phyloP scores from a whole-genome alignment of 1,140 invertebrate species.

The Goniozus legneri region DNA sequence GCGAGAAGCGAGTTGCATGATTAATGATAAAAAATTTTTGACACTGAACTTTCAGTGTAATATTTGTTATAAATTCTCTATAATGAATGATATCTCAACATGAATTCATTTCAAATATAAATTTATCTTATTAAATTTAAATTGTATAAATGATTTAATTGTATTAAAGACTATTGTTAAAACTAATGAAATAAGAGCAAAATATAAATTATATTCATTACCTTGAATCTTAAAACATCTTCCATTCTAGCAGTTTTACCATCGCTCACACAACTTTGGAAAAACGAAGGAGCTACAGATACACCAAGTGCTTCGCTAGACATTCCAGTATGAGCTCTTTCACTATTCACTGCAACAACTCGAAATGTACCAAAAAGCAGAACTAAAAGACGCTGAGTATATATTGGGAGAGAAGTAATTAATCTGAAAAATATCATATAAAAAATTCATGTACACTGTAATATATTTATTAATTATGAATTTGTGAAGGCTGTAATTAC shows the following conservation, averaged over 20 bases:
- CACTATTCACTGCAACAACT: slow-evolving; percentile 90
- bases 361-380: slow-evolving; percentile 96
- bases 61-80: no score
- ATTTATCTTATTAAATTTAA: slow-evolving; percentile 19
- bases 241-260: slow-evolving; percentile 92
- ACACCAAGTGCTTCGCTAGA: slow-evolving; percentile 92
- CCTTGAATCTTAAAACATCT: slow-evolving; percentile 91
- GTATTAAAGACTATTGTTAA: slow-evolving; percentile 7
- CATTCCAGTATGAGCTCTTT: slow-evolving; percentile 88
- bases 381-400: slow-evolving; percentile 90
- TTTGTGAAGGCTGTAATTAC: slow-evolving; percentile 54
- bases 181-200: not conserved
- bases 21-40: no score
- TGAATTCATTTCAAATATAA: no score
- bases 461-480: slow-evolving; percentile 10
- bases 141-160: slow-evolving; percentile 17
- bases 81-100: no score
- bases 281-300: slow-evolving; percentile 96
- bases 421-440: slow-evolving; percentile 64
- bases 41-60: no score
- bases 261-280: slow-evolving; percentile 92
- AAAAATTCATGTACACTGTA: slow-evolving; percentile 6
- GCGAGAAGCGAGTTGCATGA: not conserved
- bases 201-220: slow-evolving; percentile 46
- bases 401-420: slow-evolving; percentile 80